Base-by-base conservation (phyloP, 2,113 vertebrate genomes). In the Oryctolagus cuniculus region DNA sequence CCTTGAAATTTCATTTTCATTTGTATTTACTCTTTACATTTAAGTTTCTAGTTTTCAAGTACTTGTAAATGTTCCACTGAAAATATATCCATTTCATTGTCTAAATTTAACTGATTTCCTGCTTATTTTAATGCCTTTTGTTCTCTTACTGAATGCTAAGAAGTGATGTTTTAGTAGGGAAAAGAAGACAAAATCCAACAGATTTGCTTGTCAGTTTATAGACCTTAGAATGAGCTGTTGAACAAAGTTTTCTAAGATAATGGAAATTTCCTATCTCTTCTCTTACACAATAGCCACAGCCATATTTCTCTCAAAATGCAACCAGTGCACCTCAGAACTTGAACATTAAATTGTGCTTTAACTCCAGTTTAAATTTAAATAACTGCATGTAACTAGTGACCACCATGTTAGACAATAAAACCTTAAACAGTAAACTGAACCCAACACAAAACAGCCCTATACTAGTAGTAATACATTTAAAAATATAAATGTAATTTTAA, bases 341-440 rank as follows among this genome's bases (percentile, higher is more conserved):
- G 10, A 90, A 87, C 51, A 81, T 94, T 16, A 29, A 25, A 17
- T 74, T 89, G 49, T 63, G 15, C 44, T 77, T 78, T 53, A 75
- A 64, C 34, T 73, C 25, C 69, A 79, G 79, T 69, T 95, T 63
- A 87, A 66, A 90, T 66, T 44, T 85, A 77, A 61, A 55, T 64
- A 85, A 10, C 10, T 5, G 31, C 9, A 64, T 70, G 3, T 5
- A 29, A 8, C 13, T 84, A 27, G 31, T 24, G 12, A 27, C 9
- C 31, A 63, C n/a, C 11, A 29, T 51, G 61, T 4, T 36, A 11
- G 2, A 87, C 22, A 67, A 15, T 25, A 67, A 1, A 72, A 17
- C 8, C 73, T 84, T 90, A 84, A 90, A 81, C 3, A 53, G 77
- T 82, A 73, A 89, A 29, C 19, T 31, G 27, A 77, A 51, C 44